Evolutionary conservation across 2,888 invertebrate genomes (phyloP), one percentile per base, ranked within the genome.

Genomic region (Stenichneumon culpator): DNA sequence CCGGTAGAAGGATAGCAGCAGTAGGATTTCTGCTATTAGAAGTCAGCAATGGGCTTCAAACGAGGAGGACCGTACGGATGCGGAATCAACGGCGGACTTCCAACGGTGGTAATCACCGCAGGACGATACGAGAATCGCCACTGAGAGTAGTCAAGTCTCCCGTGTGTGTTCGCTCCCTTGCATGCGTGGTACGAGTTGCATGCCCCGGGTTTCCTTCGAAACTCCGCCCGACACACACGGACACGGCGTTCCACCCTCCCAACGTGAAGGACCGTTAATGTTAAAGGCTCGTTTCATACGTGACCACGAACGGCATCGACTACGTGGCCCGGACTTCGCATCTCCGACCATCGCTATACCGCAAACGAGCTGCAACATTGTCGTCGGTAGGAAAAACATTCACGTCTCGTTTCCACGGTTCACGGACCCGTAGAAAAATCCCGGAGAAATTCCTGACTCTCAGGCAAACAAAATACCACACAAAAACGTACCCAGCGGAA

Each of bases 71-170:
- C 9, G 54, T 81, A 52, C 60, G 70, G 63, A 52, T n/a, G 70
- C 44, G 19, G 44, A 78, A 57, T 74, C 28, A 60, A 74, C 57
- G 74, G 67, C 32, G 47, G 70, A 73, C 73, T 84, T 80, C 60
- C 72, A 77, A 81, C 68, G 72, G 77, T 77, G 80, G 83, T 81
- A 84, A 84, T 84, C 80, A 84, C 77, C 44, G 60, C 60, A 39
- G 80, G 54, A 67, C 80, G 80, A 80, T 44, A 72, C 75, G 52
- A 65, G 83, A 74, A 79, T 79, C 68, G 47, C 79, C 63, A 79
- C 50, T 63, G 65, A 19, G 52, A 63, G 44, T 69, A 79, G 25
- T 82, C 57, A 57, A 50, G 68, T 63, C 68, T 47, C 44, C 54
- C 47, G 50, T 68, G 73, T 69, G 63, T 32, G 60, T 63, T 63